Evolutionary conservation across 2,888 invertebrate species (phyloP).

Genomic region (Nipponacmea schrenckii): DNA sequence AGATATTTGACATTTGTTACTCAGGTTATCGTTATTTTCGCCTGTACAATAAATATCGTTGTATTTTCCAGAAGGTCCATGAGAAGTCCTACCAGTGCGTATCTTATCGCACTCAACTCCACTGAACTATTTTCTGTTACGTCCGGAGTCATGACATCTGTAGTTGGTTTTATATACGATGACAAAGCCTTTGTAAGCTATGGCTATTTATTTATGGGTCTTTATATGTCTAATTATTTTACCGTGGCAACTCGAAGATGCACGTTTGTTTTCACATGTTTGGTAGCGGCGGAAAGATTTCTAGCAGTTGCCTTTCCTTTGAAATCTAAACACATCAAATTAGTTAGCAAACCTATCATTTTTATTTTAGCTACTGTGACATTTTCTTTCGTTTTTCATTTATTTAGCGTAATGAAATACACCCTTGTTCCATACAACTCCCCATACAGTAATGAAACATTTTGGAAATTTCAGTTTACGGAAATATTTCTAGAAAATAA

Average conservation of each 20-base stretch:
- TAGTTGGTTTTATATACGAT: background rate
- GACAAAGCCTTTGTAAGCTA: background rate
- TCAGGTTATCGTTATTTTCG: background rate
- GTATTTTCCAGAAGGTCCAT: constrained; percentile 9
- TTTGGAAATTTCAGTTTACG: background rate
- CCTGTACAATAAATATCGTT: background rate
- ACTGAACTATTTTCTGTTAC: background rate
- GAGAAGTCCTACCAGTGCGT: constrained; percentile 12
- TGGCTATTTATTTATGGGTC: background rate
- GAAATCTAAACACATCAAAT: background rate
- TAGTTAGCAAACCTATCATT: background rate
- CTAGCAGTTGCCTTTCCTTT: background rate
- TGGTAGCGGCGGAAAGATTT: constrained; percentile 13
- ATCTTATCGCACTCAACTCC: constrained; percentile 7
- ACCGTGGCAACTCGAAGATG: background rate
- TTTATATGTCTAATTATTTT: constrained; percentile 9
- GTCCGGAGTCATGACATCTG: background rate
- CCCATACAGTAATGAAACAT: background rate
- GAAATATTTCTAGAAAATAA: background rate
- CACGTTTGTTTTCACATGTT: constrained; percentile 6
- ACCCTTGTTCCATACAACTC: background rate
- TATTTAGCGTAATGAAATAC: constrained; percentile 1
- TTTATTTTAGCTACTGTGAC: background rate
- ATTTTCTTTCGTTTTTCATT: background rate
- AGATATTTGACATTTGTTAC: background rate